A percentile compares a stretch with the other conserved stretches of the same genome.
Evolutionary conservation across 2,888 invertebrate species (phyloP).

Genomic region (Troides helena): DNA sequence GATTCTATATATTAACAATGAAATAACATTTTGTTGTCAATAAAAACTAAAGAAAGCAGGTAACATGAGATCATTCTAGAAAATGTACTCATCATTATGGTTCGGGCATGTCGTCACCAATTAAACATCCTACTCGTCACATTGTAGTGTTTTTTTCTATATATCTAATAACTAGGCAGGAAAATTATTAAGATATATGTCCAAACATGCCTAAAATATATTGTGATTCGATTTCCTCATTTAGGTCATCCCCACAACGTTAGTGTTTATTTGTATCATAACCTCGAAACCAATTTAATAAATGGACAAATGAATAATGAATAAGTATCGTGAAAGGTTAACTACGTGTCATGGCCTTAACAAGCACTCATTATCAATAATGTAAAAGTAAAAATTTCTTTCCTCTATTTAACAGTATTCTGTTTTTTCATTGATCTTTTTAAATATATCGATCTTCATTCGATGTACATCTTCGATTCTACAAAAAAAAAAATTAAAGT

Average conservation of each 20-base stretch:
- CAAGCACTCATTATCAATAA: neutral
- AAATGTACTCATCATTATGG: neutral
- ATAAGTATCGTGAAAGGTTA: slow-evolving; percentile 72
- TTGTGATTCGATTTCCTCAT: neutral
- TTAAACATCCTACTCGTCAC: neutral
- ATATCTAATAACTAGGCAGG: neutral
- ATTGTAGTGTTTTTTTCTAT: neutral
- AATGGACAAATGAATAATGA: slow-evolving; percentile 53
- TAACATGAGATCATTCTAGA: neutral
- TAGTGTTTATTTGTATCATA: neutral
- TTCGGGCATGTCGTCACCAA: neutral
- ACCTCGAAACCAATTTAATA: slow-evolving; percentile 38
- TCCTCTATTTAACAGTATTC: neutral
- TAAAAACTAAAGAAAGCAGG: neutral
- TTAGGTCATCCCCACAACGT: neutral
- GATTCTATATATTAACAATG: neutral
- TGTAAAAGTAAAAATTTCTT: neutral
- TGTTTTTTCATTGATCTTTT: neutral
- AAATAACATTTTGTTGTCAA: neutral
- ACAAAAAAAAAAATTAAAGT: no score
- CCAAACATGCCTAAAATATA: neutral
- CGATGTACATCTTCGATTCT: no score
- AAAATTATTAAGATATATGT: neutral
- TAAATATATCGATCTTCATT: no score
- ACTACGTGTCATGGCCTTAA: slow-evolving; percentile 50